Percentiles rank a stretch among this genome's conserved stretches.
These are phyloP conservation scores for Ophion ventricosus DNA, from an alignment of 2,888 invertebrate species.

Conservation along the genomic window DNA sequence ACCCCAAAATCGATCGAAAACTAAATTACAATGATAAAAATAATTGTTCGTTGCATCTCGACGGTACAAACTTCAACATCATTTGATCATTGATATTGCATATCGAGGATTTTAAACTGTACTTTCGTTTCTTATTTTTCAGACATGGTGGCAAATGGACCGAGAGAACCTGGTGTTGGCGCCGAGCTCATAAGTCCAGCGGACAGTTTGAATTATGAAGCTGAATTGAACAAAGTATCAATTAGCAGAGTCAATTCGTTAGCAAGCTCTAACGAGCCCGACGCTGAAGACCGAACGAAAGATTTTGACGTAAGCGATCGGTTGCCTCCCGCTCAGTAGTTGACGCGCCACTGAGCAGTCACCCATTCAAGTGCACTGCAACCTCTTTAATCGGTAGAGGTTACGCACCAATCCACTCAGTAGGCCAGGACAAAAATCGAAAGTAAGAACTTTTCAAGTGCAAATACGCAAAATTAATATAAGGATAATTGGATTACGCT, in stretches of 20 bases:
- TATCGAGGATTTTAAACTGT: neutral
- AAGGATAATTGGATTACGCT: too few relatives aligned
- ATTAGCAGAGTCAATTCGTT: constrained; percentile 75
- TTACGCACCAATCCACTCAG: too few relatives aligned
- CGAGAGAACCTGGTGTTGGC: constrained; percentile 88
- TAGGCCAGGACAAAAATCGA: too few relatives aligned
- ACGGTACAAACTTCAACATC: neutral
- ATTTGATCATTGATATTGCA: neutral
- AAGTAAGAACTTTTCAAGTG: too few relatives aligned
- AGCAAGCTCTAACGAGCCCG: constrained; percentile 74
- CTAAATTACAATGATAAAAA: neutral
- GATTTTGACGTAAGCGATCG: constrained; percentile 76
- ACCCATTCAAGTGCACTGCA: too few relatives aligned
- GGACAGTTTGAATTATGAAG: constrained; percentile 76
- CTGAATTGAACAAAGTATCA: constrained; percentile 75
- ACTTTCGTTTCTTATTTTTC: neutral
- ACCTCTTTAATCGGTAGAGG: too few relatives aligned
- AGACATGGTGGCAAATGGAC: constrained; percentile 84
- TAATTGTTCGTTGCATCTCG: neutral
- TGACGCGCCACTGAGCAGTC: too few relatives aligned
- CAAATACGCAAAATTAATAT: too few relatives aligned
- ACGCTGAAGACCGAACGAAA: constrained; percentile 73
- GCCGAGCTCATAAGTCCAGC: constrained; percentile 84
- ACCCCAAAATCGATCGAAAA: neutral
- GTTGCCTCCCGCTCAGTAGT: neutral